phyloP scores from a whole-genome alignment of 1,140 invertebrate genomes.

The Lysiphlebus fabarum region DNA sequence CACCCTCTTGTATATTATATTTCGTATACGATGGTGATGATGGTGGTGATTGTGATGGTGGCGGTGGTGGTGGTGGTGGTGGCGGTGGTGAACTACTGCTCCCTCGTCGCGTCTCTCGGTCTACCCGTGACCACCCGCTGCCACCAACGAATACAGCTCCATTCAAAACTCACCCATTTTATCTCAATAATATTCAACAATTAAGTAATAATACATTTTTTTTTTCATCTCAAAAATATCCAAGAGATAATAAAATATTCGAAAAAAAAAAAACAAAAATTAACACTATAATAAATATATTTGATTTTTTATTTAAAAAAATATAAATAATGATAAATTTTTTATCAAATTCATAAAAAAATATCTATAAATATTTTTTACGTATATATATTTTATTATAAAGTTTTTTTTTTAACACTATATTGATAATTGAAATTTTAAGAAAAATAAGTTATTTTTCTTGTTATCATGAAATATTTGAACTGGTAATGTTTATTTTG shows the following conservation, averaged over 20 bases:
- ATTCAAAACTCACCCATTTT: slow-evolving; percentile 7
- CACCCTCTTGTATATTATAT: slow-evolving; percentile 7
- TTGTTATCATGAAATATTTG: background rate
- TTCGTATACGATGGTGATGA: too few species aligned
- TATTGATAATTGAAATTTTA: background rate
- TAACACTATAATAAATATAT: too few species aligned
- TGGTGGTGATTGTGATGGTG: slow-evolving; percentile 2
- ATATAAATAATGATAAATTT: too few species aligned
- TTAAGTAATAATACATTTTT: background rate
- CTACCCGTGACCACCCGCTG: slow-evolving; percentile 18
- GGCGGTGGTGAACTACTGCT: slow-evolving; percentile 17
- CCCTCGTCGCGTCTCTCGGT: slow-evolving; percentile 21
- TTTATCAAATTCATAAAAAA: too few species aligned
- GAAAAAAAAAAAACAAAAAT: too few species aligned
- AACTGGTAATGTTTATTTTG: slow-evolving; percentile 1
- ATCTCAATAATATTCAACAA: too few species aligned
- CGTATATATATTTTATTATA: too few species aligned
- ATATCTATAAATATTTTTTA: too few species aligned
- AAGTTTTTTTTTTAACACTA: too few species aligned
- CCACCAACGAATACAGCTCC: slow-evolving; percentile 9
- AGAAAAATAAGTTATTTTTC: background rate
- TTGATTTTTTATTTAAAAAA: too few species aligned
- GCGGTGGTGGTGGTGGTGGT: slow-evolving; percentile 7
- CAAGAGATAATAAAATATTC: too few species aligned
- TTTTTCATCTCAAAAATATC: background rate